Evolutionary conservation across 2,113 vertebrate species (phyloP), one percentile per base, ranked within the genome.

Genomic region (Terrapene triunguis): DNA sequence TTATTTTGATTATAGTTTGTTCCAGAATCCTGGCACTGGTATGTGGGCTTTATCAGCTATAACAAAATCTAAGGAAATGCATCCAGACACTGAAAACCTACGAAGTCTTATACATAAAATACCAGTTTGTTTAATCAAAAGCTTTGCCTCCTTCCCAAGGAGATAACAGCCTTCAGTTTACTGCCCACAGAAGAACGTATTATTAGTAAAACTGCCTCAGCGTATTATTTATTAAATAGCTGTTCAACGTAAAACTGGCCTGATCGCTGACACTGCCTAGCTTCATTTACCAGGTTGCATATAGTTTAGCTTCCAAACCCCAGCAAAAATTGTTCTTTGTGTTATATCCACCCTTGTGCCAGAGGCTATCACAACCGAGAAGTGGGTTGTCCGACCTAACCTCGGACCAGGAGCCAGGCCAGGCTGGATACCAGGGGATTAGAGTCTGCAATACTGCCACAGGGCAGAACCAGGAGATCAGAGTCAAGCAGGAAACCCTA

Each of bases 21-120:
- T 76, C 38, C 72, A 44, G 21, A 76, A 25, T 76, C 24, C 38
- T 76, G 10, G 38, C 42, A 42, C 24, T 42, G 72, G 95, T 97
- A 93, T 97, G 81, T 91, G 54, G 89, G 89, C 65, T 1, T 88
- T 92, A 97, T 95, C 93, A 74, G 79, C 84, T 92, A 84, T 81
- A 94, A 94, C 89, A 93, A 86, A 96, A 74, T 57, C 83, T 92
- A 74, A 92, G 86, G 89, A 93, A 95, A 85, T 69, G 35, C 94
- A 92, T 92, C 80, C 85, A 79, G 90, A 91, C 87, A 32, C 53
- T 76, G 38, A 76, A 76, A 76, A 12, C 22, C 38, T 87, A 85
- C 95, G 84, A 97, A 97, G 97, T 93, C 94, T 96, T 96, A 89
- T 80, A 92, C 93, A 89, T 84, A 95, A 96, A 95, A 12, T 10